A percentile compares a stretch with the other conserved stretches of the same genome.
These are phyloP conservation scores for Ascidia mentula DNA, from an alignment of 23 tunicate species.

Conservation along the genomic window DNA sequence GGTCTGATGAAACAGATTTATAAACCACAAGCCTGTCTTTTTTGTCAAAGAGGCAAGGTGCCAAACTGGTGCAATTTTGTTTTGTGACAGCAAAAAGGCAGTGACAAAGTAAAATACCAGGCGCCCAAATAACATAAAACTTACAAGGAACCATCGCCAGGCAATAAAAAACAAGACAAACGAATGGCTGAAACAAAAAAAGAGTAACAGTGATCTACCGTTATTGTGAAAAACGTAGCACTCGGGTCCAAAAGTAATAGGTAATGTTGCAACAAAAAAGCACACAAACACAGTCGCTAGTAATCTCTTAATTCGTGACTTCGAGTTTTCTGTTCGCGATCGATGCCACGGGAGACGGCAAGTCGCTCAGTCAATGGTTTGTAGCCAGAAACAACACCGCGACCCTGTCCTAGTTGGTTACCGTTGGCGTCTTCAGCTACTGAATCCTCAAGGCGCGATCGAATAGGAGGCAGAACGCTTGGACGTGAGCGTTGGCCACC, in stretches of 20 bases:
- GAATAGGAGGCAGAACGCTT: conserved; percentile 45
- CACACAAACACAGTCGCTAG: background rate
- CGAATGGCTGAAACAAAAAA: background rate
- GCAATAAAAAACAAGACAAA: background rate
- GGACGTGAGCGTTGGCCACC: conserved; percentile 8
- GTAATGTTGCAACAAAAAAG: background rate
- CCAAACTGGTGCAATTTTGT: background rate
- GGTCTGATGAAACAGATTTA: too few species aligned
- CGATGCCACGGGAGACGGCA: background rate
- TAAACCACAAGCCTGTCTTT: too few species aligned
- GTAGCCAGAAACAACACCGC: background rate
- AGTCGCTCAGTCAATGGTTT: background rate
- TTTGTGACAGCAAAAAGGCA: background rate
- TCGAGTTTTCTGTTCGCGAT: background rate
- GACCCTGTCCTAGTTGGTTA: background rate
- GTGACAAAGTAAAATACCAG: conserved; percentile 6
- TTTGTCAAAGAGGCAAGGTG: too few species aligned
- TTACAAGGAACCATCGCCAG: too few species aligned
- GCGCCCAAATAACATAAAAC: too few species aligned
- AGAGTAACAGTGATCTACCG: conserved; percentile 2
- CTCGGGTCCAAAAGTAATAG: background rate
- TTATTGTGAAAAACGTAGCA: background rate
- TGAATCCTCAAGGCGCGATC: background rate
- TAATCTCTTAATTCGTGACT: background rate
- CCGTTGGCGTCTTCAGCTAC: background rate